Evolutionary conservation across 2,113 vertebrate species (phyloP), one percentile per base, ranked within the genome.

Genomic region (Meles meles): DNA sequence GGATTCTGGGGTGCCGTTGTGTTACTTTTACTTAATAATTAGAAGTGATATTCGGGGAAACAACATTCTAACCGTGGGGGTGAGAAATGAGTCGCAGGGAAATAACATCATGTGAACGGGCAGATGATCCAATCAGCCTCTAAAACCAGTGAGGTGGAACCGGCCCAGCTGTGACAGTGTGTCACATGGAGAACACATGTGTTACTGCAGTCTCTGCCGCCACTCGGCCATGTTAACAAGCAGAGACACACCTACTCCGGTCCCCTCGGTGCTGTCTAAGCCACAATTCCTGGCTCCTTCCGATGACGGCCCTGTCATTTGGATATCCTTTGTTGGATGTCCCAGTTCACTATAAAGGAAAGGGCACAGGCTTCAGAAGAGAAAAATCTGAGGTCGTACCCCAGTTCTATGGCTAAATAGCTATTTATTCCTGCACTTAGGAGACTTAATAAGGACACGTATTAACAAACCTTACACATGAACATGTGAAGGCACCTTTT

Each of bases 61-160:
- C 14, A 94, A 11, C 76, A 94, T 94, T 92, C 85, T 96, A 86
- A 95, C 44, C 21, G 89, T 42, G 23, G 10, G 11, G 65, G 34
- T 94, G 4, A 96, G 95, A 95, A 95, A 92, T 97, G 88, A 96
- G 77, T 91, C 63, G 63, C 94, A 94, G 55, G 67, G 67, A 93
- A 97, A 96, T 96, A 87, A 63, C 83, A 55, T 97, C 49, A 81
- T 89, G 59, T 92, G 42, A 96, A 72, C 20, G 88, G 37, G 88
- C 71, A 94, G 95, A 91, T 95, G 71, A 97, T 95, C 44, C 44
- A 94, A 39, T 94, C 67, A 96, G 76, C 21, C 92, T 82, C 20
- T 96, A 96, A 96, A 97, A 95, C 49, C 84, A 92, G 69, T 94
- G 90, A 93, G 69, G 61, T 93, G n/a, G 55, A 97, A 94, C 77